Conservation (phyloP, 2,888 invertebrate species). For the Hypena proboscidalis region DNA sequence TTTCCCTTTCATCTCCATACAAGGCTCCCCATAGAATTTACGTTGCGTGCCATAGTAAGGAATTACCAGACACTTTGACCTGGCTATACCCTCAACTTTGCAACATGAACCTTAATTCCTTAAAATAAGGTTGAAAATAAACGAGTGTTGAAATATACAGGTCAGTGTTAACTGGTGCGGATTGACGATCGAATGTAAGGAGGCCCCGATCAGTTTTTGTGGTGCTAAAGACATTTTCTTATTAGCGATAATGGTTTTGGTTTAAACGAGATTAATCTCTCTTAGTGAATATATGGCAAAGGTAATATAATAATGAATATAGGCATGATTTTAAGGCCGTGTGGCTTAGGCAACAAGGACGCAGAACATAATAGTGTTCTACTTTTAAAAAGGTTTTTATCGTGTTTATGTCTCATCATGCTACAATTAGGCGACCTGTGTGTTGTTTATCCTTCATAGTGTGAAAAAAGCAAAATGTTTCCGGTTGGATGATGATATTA, state of each 20-base stretch:
- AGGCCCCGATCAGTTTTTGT: constrained; percentile 38
- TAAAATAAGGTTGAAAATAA: constrained; percentile 5
- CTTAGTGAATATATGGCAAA: no score
- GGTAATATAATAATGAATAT: no score
- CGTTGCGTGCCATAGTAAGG: constrained; percentile 68
- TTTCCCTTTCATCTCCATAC: constrained; percentile 63
- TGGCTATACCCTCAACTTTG: neutral
- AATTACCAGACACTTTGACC: constrained; percentile 36
- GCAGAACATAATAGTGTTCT: no score
- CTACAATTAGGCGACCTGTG: no score
- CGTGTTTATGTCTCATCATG: no score
- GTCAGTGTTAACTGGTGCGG: constrained; percentile 11
- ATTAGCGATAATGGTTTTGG: constrained; percentile 19
- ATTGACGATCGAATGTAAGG: constrained; percentile 25
- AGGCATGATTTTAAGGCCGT: no score
- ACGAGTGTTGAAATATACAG: neutral
- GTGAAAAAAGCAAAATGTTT: no score
- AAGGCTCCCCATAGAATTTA: constrained; percentile 61
- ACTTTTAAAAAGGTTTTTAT: no score
- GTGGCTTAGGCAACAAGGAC: no score
- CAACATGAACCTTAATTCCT: neutral
- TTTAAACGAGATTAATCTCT: neutral
- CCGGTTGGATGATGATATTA: no score
- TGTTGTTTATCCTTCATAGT: no score
- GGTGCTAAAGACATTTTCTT: constrained; percentile 34